phyloP scores from a whole-genome alignment of 2,113 vertebrate species.

The Haliaeetus leucogaster region DNA sequence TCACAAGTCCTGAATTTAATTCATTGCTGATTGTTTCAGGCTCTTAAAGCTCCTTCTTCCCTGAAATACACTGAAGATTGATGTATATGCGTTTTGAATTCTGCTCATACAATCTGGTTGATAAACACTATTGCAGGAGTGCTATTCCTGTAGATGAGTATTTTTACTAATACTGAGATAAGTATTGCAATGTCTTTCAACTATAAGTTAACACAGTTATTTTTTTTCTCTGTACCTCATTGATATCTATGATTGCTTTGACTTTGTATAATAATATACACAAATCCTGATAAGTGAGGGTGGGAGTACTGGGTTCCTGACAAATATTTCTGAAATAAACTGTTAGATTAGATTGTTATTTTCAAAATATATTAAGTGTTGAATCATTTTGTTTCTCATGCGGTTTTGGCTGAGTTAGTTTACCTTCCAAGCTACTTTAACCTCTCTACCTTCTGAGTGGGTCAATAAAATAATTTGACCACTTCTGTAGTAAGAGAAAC shows the following conservation, averaged over 20 bases:
- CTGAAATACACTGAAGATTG: neutral
- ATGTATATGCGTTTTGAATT: neutral
- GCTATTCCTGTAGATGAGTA: neutral
- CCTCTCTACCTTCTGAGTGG: neutral
- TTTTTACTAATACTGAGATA: neutral
- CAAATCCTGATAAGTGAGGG: neutral
- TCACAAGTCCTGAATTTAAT: neutral
- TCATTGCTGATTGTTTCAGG: neutral
- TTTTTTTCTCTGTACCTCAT: neutral
- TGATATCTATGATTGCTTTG: neutral
- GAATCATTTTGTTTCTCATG: neutral
- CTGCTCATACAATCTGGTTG: neutral
- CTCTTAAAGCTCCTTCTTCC: neutral
- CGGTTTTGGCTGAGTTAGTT: neutral
- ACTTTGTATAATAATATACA: neutral
- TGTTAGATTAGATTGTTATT: neutral
- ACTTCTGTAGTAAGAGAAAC: neutral
- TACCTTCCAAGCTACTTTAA: neutral
- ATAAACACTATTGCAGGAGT: neutral
- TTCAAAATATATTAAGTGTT: neutral
- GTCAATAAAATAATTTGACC: neutral
- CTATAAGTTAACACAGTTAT: neutral
- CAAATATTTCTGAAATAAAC: neutral
- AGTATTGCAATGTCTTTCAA: neutral
- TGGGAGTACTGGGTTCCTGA: neutral